Percentiles rank a stretch among this genome's conserved stretches.
phyloP scores from a whole-genome alignment of 2,888 invertebrate species.

The Limnephilus lunatus region DNA sequence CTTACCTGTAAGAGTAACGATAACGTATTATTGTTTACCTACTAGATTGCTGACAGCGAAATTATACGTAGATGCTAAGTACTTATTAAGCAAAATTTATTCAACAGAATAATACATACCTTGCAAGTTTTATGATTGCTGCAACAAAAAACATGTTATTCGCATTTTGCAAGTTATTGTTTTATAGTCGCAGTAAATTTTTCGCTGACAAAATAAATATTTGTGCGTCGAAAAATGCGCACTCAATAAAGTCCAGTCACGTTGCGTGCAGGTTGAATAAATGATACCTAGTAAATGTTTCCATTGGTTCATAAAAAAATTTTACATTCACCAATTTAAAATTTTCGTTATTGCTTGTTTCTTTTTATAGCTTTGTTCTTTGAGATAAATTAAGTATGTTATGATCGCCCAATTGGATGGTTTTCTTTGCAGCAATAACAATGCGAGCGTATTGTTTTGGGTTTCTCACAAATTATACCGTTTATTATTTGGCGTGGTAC shows the following conservation, averaged over 20 bases:
- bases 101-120: not conserved
- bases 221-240: not conserved
- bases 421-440: not conserved
- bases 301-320: not conserved
- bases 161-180: not conserved
- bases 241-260: not conserved
- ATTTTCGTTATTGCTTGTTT: not conserved
- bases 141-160: not conserved
- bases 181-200: not conserved
- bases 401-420: not conserved
- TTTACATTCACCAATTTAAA: not conserved
- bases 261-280: not conserved
- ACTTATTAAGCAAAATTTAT: not conserved
- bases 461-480: not conserved
- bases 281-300: not conserved
- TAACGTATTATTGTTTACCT: not conserved
- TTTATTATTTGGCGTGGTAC: not conserved
- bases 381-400: not conserved
- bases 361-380: not conserved
- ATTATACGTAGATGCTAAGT: not conserved
- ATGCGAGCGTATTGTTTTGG: not conserved
- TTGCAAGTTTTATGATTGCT: not conserved
- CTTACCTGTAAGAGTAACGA: not conserved
- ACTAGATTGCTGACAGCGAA: not conserved
- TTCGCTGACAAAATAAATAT: not conserved